Evolutionary conservation across 2,113 vertebrate genomes (phyloP).

Genomic region (Ia io): DNA sequence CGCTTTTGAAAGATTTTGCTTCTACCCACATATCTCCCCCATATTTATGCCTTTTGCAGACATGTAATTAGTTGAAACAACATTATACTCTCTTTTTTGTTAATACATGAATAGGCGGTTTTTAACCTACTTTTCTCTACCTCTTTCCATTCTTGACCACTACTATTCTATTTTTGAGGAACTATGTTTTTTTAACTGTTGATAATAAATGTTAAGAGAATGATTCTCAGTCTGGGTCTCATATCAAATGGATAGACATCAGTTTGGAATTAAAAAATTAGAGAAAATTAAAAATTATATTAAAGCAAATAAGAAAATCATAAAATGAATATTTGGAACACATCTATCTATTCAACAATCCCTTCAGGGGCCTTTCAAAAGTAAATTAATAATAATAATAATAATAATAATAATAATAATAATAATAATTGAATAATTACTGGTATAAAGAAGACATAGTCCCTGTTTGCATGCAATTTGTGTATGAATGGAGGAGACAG

Average conservation of each 20-base stretch:
- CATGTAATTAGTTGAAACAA: not conserved
- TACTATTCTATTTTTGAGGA: not conserved
- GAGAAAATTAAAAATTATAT: not conserved
- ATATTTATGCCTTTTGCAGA: not conserved
- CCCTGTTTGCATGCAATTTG: not conserved
- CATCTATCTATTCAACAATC: not conserved
- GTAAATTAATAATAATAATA: not conserved
- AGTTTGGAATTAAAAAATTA: not conserved
- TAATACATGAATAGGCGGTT: not conserved
- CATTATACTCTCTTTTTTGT: not conserved
- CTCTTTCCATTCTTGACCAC: not conserved
- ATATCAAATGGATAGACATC: not conserved
- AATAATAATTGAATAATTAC: not conserved
- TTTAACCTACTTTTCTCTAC: not conserved
- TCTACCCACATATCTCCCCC: fast-evolving
- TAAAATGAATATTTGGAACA: not conserved
- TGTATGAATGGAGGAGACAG: not conserved
- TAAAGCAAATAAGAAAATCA: not conserved
- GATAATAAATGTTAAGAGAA: not conserved
- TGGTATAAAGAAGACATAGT: not conserved
- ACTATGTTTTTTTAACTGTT: not conserved
- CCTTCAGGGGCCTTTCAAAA: not conserved
- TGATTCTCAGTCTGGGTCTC: not conserved
- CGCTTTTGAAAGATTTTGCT: not conserved
- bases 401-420: not conserved